A percentile compares a stretch with the other conserved stretches of the same genome.
phyloP scores from a whole-genome alignment of 2,888 invertebrate species.

The Pyrrhia umbra region DNA sequence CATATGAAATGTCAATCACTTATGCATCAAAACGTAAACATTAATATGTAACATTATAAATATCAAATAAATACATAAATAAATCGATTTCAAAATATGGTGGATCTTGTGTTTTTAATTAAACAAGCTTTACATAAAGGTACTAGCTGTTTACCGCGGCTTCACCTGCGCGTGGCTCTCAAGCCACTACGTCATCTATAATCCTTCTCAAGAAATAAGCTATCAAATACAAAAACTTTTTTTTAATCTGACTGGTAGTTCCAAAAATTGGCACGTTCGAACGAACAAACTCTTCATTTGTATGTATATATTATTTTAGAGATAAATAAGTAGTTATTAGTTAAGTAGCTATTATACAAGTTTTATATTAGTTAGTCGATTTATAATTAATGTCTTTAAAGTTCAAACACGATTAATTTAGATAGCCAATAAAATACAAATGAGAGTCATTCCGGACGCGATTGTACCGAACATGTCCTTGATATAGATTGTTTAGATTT shows the following conservation, averaged over 20 bases:
- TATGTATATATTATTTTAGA: no score
- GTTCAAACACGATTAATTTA: constrained; percentile 19
- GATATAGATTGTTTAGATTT: constrained; percentile 21
- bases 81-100: neutral
- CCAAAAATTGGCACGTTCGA: no score
- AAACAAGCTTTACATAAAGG: no score
- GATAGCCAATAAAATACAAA: constrained; percentile 18
- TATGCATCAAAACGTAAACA: neutral
- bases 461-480: constrained; percentile 22
- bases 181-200: no score
- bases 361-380: neutral
- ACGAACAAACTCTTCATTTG: no score
- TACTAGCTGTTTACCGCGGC: no score
- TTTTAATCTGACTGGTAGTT: no score
- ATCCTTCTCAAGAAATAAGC: no score
- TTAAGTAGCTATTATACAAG: neutral
- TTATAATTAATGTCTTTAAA: neutral
- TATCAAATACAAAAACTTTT: no score
- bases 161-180: no score
- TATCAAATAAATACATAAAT: neutral
- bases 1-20: constrained; percentile 15
- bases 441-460: constrained; percentile 12
- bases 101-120: no score
- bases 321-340: no score
- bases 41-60: constrained; percentile 11